phyloP scores from a whole-genome alignment of 2,888 invertebrate genomes.

The Geotrupes spiniger region DNA sequence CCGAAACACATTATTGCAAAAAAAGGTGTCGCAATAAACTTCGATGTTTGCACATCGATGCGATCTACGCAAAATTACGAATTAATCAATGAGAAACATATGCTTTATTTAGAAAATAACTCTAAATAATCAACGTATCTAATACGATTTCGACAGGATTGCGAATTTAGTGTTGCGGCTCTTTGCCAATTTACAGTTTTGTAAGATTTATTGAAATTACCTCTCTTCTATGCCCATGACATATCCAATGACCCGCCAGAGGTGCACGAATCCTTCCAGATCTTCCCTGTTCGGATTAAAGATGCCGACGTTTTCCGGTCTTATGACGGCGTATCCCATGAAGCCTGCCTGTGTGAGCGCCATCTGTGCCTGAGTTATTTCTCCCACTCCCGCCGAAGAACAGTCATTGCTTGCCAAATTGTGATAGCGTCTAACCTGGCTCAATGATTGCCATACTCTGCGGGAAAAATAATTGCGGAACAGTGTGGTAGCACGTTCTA shows the following conservation, averaged over 20 bases:
- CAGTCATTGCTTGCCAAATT: conserved; percentile 58
- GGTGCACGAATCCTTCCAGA: conserved; percentile 73
- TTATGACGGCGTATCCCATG: conserved; percentile 69
- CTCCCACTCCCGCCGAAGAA: conserved; percentile 50
- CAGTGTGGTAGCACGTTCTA: no score
- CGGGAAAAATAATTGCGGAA: no score
- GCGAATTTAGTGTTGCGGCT: no score
- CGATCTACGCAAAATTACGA: no score
- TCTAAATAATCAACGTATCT: no score
- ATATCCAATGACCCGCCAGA: conserved; percentile 81
- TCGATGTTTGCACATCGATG: no score
- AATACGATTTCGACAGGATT: no score
- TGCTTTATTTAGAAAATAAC: no score
- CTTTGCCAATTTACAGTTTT: no score
- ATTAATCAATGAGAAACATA: no score
- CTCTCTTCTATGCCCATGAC: conserved; percentile 80
- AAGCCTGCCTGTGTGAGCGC: conserved; percentile 86
- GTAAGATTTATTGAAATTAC: conserved; percentile 45
- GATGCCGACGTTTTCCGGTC: conserved; percentile 65
- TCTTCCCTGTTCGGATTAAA: conserved; percentile 59
- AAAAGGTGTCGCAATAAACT: no score
- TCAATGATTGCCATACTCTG: conserved; percentile 68
- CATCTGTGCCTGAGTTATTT: conserved; percentile 79
- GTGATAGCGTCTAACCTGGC: conserved; percentile 66
- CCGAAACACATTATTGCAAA: no score